phyloP scores from a whole-genome alignment of 2,888 invertebrate species.

The Drosophila prostipennis region DNA sequence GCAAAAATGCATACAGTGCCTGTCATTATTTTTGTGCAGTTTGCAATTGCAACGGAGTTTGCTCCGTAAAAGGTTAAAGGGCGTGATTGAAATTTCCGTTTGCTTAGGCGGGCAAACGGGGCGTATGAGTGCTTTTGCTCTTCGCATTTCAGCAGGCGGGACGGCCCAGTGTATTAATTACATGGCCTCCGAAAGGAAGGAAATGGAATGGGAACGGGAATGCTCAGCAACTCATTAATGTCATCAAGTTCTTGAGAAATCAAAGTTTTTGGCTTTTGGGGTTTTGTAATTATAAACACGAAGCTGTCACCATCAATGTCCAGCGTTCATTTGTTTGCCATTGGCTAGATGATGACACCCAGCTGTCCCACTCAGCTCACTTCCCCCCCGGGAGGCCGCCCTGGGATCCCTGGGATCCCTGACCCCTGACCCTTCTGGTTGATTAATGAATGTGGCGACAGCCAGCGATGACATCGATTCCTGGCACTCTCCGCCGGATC shows the following conservation, averaged over 20 bases:
- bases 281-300: conserved; percentile 52
- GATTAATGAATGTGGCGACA: conserved; percentile 69
- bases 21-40: conserved; percentile 68
- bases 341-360: conserved; percentile 41
- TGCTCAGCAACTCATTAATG: conserved; percentile 40
- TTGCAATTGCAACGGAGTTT: conserved; percentile 6
- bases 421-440: conserved; percentile 48
- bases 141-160: conserved; percentile 8
- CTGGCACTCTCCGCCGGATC: conserved; percentile 27
- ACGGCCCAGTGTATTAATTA: conserved; percentile 19
- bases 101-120: conserved; percentile 21
- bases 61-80: conserved; percentile 4
- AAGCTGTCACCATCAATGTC: conserved; percentile 51
- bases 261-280: conserved; percentile 48
- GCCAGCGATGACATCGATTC: conserved; percentile 58
- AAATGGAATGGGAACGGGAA: not conserved
- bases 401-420: not conserved
- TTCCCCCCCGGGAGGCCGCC: not conserved
- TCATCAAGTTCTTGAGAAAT: conserved; percentile 40
- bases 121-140: conserved; percentile 36
- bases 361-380: not conserved
- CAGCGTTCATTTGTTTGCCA: conserved; percentile 38
- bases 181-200: not conserved
- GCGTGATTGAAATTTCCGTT: conserved; percentile 55
- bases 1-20: conserved; percentile 47